These are phyloP conservation scores for Anabas testudineus DNA, from an alignment of 2,797 vertebrate genomes.

Conservation along the genomic window DNA sequence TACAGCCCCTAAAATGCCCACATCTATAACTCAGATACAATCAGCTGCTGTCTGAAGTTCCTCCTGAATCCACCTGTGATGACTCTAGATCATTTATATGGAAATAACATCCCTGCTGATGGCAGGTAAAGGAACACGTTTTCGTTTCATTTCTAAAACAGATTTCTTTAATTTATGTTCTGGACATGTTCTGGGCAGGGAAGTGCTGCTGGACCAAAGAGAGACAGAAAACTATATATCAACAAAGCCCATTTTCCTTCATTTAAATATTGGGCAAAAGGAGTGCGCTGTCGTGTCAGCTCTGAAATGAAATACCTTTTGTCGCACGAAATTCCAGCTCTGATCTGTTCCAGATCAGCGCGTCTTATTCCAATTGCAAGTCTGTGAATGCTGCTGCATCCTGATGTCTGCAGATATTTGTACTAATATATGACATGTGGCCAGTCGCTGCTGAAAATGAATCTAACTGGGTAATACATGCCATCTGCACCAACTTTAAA, in stretches of 20 bases:
- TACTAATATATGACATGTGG: conserved; percentile 22
- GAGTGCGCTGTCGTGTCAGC: neutral
- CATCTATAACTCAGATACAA: conserved; percentile 16
- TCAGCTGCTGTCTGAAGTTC: neutral
- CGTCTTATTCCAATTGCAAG: conserved; percentile 28
- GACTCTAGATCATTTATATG: neutral
- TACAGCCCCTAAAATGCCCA: neutral
- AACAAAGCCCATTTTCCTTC: conserved; percentile 18
- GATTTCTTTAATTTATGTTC: conserved; percentile 4
- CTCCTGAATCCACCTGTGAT: neutral
- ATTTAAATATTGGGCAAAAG: conserved; percentile 11
- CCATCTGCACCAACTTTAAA: conserved; percentile 50
- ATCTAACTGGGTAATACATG: conserved; percentile 26
- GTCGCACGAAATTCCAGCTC: conserved; percentile 8
- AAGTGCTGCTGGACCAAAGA: conserved; percentile 4
- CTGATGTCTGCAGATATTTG: conserved; percentile 36
- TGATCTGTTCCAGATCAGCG: conserved; percentile 30
- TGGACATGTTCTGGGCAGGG: neutral
- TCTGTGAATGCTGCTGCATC: conserved; percentile 3
- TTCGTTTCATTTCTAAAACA: neutral
- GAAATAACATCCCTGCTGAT: conserved; percentile 19
- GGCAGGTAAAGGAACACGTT: neutral
- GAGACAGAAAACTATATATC: conserved; percentile 8
- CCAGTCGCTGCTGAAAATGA: conserved; percentile 25
- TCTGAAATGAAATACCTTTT: conserved; percentile 31